Conservation (phyloP, 2,888 invertebrate genomes). For the Tinea semifulvella region DNA sequence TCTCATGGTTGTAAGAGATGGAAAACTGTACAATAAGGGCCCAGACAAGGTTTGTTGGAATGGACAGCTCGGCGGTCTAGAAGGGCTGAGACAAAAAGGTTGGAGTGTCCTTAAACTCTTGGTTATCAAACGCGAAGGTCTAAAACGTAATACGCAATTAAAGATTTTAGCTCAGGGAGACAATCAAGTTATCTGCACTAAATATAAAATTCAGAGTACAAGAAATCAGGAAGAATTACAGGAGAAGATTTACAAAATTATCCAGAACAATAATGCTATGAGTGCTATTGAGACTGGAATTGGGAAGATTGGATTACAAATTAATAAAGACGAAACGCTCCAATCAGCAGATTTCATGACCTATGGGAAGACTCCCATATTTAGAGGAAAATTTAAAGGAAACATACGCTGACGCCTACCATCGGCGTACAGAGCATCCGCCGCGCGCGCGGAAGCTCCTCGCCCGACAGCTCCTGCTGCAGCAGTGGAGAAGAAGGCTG, state of each 20-base stretch:
- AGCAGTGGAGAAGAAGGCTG: too few relatives aligned
- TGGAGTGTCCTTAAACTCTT: slow-evolving; percentile 12
- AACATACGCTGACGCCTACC: too few relatives aligned
- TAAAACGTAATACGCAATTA: background rate
- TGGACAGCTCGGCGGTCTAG: slow-evolving; percentile 6
- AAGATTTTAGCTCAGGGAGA: slow-evolving; percentile 13
- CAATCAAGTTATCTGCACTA: slow-evolving; percentile 13
- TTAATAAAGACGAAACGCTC: slow-evolving; percentile 8
- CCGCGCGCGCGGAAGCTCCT: too few relatives aligned
- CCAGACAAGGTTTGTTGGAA: slow-evolving; percentile 2
- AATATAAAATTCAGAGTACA: slow-evolving; percentile 11
- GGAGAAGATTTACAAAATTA: background rate
- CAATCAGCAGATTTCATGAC: slow-evolving; percentile 6
- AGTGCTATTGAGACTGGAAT: background rate
- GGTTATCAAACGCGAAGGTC: slow-evolving; percentile 7
- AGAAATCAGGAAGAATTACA: background rate
- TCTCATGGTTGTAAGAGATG: background rate
- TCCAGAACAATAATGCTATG: background rate
- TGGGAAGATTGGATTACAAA: background rate
- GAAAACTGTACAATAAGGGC: background rate
- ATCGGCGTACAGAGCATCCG: too few relatives aligned
- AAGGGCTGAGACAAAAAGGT: slow-evolving; percentile 13
- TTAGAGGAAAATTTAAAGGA: slow-evolving; percentile 8
- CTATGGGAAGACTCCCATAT: slow-evolving; percentile 6
- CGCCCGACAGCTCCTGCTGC: too few relatives aligned